phyloP scores from a whole-genome alignment of 2,113 vertebrate genomes.

The Capra hircus region DNA sequence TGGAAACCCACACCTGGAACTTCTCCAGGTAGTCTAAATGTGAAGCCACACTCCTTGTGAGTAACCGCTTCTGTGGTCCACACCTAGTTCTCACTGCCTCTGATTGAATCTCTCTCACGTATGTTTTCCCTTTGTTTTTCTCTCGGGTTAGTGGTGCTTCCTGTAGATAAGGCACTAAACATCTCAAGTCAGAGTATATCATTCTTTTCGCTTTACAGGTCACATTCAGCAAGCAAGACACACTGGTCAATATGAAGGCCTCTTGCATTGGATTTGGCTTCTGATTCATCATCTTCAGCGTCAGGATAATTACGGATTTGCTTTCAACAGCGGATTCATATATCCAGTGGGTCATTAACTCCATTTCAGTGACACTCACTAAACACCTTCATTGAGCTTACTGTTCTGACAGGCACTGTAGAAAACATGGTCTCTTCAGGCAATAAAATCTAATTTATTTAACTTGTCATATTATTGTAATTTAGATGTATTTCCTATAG shows the following conservation, averaged over 20 bases:
- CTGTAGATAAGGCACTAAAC: neutral
- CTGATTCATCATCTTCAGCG: neutral
- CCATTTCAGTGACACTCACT: neutral
- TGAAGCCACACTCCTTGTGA: neutral
- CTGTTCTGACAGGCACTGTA: neutral
- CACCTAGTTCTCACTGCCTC: neutral
- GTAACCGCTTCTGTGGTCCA: neutral
- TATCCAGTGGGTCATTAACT: neutral
- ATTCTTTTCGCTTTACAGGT: neutral
- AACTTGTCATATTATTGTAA: neutral
- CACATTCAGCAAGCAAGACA: neutral
- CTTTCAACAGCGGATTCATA: neutral
- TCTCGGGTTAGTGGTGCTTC: neutral
- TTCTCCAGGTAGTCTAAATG: neutral
- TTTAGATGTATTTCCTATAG: conserved; percentile 10
- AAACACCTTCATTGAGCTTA: neutral
- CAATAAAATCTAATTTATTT: neutral
- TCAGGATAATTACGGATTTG: neutral
- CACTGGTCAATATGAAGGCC: neutral
- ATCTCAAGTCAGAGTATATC: neutral
- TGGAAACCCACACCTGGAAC: neutral
- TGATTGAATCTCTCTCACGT: neutral
- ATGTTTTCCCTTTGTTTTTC: neutral
- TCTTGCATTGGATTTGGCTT: neutral
- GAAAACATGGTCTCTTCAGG: neutral